These are phyloP conservation scores for Triplophysa yarkandensis DNA, from an alignment of 2,797 vertebrate species.

Conservation along the genomic window DNA sequence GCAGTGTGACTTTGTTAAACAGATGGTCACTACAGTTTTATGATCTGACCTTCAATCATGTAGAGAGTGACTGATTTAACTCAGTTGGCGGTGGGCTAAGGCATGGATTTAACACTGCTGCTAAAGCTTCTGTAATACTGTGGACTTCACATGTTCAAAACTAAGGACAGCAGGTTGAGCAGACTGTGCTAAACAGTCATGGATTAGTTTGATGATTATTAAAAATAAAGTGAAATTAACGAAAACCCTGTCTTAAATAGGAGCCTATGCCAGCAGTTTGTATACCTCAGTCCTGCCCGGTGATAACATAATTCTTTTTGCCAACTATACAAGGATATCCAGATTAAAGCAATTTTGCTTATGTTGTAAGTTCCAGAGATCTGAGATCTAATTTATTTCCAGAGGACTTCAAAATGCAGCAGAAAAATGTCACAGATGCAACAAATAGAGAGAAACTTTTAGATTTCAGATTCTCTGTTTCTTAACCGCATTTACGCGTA, in stretches of 20 bases:
- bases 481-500: conserved; percentile 7
- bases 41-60: conserved; percentile 39
- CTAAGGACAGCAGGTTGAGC: background rate
- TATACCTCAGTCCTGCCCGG: background rate
- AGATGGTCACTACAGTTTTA: conserved; percentile 25
- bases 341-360: background rate
- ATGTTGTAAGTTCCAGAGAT: background rate
- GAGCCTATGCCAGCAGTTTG: too few relatives aligned
- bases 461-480: conserved; percentile 22
- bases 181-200: background rate
- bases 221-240: background rate
- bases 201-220: background rate
- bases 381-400: background rate
- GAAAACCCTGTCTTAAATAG: too few relatives aligned
- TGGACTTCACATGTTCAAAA: conserved; percentile 13
- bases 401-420: background rate
- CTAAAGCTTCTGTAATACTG: conserved; percentile 14
- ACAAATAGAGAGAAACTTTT: background rate
- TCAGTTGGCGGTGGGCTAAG: conserved; percentile 4
- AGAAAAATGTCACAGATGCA: background rate
- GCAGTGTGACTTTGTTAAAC: conserved; percentile 14
- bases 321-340: background rate
- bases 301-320: background rate
- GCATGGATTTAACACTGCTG: conserved; percentile 3
- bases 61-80: conserved; percentile 20